Evolutionary conservation across 1,140 invertebrate genomes (phyloP), one percentile per base, ranked within the genome.

Genomic region (Cydia fagiglandana): DNA sequence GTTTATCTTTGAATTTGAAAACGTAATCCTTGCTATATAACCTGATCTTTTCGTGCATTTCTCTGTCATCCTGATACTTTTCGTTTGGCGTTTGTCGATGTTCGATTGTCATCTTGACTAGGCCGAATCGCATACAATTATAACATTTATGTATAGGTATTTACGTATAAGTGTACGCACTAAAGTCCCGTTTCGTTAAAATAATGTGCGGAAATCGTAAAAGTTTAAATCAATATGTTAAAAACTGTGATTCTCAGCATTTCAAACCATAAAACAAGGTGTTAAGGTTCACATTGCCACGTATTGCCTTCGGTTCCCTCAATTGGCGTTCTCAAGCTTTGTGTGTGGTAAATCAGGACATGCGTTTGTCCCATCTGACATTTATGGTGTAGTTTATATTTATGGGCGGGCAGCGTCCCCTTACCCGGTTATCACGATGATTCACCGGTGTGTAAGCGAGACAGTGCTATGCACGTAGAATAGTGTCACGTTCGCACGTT

Each of bases 351-450:
- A 79, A 78, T 78, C 75, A 81, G 41, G 73, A 66, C 70, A 75
- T 70, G 75, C 80, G 80, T 83, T 84, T 81, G 81, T 86, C 81
- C 79, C 84, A 66, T 82, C 70, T 86, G 86, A 87, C 86, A 82
- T 86, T 87, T 86, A 87, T 84, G 79, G 82, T 64, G 82, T 83
- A 80, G 84, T 86, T 85, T 86, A 85, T 87, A 85, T 86, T 85
- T 85, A 87, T 80, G 83, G 53, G 28, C 80, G 75, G 73, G 77
- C 77, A 78, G 73, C 78, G 79, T 64, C 74, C 81, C 81, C 79
- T 81, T 80, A 78, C 79, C 81, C 75, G 28, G 50, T 75, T 20
- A 38, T 20, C 64, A 38, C 66, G 38, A 15, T 47, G 45, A 47
- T 47, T 13, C 45, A 47, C 12, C 45, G 45, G 38, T 41, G 38